Base-by-base conservation (phyloP, 2,888 invertebrate species). In the Heliconius sara region DNA sequence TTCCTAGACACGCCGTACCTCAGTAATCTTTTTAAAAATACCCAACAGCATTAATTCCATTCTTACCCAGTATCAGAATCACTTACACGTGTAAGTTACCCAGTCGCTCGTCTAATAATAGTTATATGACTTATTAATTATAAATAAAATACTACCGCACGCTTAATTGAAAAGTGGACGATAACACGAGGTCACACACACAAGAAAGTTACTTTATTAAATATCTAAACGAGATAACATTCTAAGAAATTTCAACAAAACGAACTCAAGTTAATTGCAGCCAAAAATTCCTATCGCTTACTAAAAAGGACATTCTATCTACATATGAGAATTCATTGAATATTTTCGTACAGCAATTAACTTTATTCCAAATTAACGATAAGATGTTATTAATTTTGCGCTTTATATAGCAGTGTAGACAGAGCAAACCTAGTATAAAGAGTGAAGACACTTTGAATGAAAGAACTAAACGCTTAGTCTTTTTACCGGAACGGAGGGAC, bases 101-200 rank as follows among this genome's bases (percentile, higher is more conserved):
- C 19, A 65, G n/a, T 16, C 19, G 16, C 16, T 39, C 39, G 25
- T 27, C n/a, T 25, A 63, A 65, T 27, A 74, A 63, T 74, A 63
- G 52, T 43, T 73, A 74, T 25, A 57, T 60, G 67, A 27, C 66
- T 60, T 66, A 65, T 67, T 67, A 78, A 67, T 78, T 68, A 60
- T n/a, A 60, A n/a, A 78, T 68, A 60, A 68, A 68, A 78, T 34
- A 74, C 34, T 73, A 66, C 34, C 27, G n/a, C 67, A 52, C 34
- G 47, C 52, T 74, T 78, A 74, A 74, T 78, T 74, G 73, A 78
- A 78, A 78, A 47, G 78, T 74, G 66, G 52, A 19, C 25, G 81
- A 81, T 81, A 81, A 77, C 76, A 39, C 47, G 60, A 67, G 81
- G 79, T 81, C 81, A 71, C 60, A 19, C 12, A 52, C 27, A 63